phyloP scores from a whole-genome alignment of 2,113 vertebrate genomes.

The Baryphthengus martii region DNA sequence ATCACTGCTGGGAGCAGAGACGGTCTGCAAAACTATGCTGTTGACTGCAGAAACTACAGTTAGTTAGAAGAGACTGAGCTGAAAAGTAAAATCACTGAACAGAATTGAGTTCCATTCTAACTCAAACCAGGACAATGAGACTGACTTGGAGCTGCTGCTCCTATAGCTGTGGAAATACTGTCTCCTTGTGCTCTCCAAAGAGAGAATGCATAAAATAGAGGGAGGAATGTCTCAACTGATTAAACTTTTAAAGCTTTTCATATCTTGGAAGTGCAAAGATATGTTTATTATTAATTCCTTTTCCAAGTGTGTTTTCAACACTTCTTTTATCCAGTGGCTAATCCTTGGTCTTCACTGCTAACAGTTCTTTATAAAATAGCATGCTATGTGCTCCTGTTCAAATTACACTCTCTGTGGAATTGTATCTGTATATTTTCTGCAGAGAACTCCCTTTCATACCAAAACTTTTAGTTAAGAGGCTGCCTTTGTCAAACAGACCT shows the following conservation, averaged over 20 bases:
- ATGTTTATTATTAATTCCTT: not conserved
- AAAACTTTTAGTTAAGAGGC: not conserved
- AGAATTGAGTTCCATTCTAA: no score
- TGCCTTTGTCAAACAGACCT: not conserved
- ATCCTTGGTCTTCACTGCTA: not conserved
- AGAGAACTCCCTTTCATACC: not conserved
- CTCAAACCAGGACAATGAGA: not conserved
- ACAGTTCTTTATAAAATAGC: not conserved
- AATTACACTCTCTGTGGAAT: not conserved
- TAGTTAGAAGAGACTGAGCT: no score
- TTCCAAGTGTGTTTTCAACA: not conserved
- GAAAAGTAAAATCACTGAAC: no score
- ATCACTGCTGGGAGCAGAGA: no score
- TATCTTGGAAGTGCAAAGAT: not conserved
- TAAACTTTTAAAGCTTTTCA: not conserved
- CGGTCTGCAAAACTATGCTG: no score
- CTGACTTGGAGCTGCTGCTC: accelerated
- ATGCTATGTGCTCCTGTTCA: not conserved
- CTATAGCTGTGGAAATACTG: not conserved
- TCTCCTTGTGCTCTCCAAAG: not conserved
- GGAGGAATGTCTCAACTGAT: not conserved
- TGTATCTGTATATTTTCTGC: not conserved
- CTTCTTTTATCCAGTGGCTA: not conserved
- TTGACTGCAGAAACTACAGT: no score
- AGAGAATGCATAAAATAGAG: not conserved